Conservation (phyloP, 2,797 vertebrate genomes). For the Rallus crepitans region DNA sequence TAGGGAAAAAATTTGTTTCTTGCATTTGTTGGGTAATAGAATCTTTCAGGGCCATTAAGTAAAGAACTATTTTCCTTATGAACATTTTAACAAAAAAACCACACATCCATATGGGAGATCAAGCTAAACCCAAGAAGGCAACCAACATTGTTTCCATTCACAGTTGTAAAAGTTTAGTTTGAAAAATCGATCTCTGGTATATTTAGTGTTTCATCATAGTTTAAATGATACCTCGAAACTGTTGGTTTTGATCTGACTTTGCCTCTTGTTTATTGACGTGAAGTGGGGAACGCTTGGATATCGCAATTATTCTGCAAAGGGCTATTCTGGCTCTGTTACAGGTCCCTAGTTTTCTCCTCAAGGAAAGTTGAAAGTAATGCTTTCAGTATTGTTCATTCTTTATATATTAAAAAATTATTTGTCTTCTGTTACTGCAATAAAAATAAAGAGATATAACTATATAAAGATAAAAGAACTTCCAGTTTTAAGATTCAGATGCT, state of each 20-base stretch:
- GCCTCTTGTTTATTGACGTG: not conserved
- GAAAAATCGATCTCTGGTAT: not conserved
- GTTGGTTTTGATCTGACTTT: not conserved
- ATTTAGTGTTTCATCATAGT: not conserved
- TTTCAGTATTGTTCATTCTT: constrained; percentile 19
- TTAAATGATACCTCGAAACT: constrained; percentile 15
- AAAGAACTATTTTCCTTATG: not conserved
- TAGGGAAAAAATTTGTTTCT: not conserved
- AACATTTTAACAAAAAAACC: not conserved
- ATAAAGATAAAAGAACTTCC: not conserved
- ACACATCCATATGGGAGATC: not conserved
- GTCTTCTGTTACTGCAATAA: not conserved
- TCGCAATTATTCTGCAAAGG: not conserved
- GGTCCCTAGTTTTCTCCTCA: not conserved
- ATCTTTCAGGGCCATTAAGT: not conserved
- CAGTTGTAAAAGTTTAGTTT: not conserved
- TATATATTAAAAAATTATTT: not conserved
- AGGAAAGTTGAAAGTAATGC: not conserved
- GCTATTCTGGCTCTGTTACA: not conserved
- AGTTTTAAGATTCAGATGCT: constrained; percentile 11
- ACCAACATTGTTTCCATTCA: not conserved
- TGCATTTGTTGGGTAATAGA: not conserved
- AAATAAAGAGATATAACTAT: constrained; percentile 33
- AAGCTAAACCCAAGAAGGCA: not conserved
- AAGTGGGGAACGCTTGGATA: not conserved